A percentile compares a stretch with the other conserved stretches of the same genome.
phyloP scores from a whole-genome alignment of 2,888 invertebrate genomes.

The Nemapogon koenigi region DNA sequence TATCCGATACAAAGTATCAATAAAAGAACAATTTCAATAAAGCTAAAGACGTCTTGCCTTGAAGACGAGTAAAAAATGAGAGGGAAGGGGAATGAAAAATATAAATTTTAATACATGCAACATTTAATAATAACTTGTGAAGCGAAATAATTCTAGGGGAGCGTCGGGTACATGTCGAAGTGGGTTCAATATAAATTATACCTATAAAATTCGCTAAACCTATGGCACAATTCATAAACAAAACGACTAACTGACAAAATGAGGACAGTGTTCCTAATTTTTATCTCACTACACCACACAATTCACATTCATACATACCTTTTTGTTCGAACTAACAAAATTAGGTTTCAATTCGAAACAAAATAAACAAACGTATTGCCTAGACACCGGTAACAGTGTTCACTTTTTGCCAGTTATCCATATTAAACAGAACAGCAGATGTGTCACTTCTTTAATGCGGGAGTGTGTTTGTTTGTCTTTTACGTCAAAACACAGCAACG shows the following conservation, averaged over 20 bases:
- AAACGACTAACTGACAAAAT: no score
- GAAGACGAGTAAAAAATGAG: constrained; percentile 4
- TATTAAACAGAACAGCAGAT: no score
- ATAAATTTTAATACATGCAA: constrained; percentile 54
- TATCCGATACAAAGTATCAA: constrained; percentile 22
- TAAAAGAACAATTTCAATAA: constrained; percentile 34
- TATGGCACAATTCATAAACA: no score
- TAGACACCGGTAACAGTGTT: no score
- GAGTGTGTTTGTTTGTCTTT: no score
- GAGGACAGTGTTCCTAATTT: not conserved
- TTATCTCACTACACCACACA: no score
- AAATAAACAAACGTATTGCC: not conserved
- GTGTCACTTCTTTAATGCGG: no score
- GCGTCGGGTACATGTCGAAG: constrained; percentile 3
- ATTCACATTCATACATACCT: no score
- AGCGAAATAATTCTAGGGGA: constrained; percentile 25
- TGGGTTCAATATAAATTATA: no score
- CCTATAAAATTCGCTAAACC: no score
- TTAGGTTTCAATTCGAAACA: not conserved
- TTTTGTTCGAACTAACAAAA: not conserved
- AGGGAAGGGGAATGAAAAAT: constrained; percentile 19
- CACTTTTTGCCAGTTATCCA: no score
- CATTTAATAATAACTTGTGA: constrained; percentile 45
- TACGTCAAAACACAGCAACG: no score
- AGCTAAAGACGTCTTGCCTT: constrained; percentile 10